A percentile compares a stretch with the other conserved stretches of the same genome.
These are phyloP conservation scores for Eumerus sabulonum DNA, from an alignment of 2,888 invertebrate species.

Conservation along the genomic window DNA sequence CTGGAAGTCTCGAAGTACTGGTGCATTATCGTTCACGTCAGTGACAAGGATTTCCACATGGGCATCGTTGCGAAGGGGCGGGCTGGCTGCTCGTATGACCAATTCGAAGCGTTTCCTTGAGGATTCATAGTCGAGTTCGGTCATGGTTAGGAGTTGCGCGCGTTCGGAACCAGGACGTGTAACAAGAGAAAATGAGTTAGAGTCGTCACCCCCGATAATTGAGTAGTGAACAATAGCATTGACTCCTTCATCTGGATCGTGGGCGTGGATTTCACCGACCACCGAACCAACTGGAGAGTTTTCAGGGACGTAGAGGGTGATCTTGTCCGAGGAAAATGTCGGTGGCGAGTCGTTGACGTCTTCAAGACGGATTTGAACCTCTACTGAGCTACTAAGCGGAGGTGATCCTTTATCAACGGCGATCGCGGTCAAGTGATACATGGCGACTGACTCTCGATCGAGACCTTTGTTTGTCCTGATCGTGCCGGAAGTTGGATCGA, in stretches of 20 bases:
- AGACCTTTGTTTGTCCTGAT: conserved; percentile 92
- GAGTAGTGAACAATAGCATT: conserved; percentile 96
- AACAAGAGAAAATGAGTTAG: conserved; percentile 90
- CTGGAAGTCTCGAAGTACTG: conserved; percentile 93
- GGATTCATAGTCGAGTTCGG: conserved; percentile 97
- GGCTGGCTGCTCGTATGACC: conserved; percentile 93
- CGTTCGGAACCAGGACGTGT: conserved; percentile 90
- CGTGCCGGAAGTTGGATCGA: conserved; percentile 95
- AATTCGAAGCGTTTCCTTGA: conserved; percentile 93
- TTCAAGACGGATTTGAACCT: conserved; percentile 90
- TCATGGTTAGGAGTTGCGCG: conserved; percentile 92
- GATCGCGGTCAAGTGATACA: conserved; percentile 90
- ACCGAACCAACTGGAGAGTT: conserved; percentile 98
- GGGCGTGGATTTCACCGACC: conserved; percentile 93
- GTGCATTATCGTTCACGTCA: conserved; percentile 97
- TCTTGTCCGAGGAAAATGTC: conserved; percentile 91
- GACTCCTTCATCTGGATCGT: conserved; percentile 94
- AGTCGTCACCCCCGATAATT: conserved; percentile 95
- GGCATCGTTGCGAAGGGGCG: conserved; percentile 92
- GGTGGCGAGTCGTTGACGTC: conserved; percentile 96
- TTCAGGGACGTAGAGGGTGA: conserved; percentile 93
- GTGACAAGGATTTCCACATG: conserved; percentile 93
- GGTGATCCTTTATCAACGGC: conserved; percentile 95
- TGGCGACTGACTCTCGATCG: conserved; percentile 93
- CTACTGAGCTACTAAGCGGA: conserved; percentile 84